Percentiles rank a stretch among this genome's conserved stretches.
phyloP scores from a whole-genome alignment of 2,113 vertebrate species.

The Neopipo cinnamomea region DNA sequence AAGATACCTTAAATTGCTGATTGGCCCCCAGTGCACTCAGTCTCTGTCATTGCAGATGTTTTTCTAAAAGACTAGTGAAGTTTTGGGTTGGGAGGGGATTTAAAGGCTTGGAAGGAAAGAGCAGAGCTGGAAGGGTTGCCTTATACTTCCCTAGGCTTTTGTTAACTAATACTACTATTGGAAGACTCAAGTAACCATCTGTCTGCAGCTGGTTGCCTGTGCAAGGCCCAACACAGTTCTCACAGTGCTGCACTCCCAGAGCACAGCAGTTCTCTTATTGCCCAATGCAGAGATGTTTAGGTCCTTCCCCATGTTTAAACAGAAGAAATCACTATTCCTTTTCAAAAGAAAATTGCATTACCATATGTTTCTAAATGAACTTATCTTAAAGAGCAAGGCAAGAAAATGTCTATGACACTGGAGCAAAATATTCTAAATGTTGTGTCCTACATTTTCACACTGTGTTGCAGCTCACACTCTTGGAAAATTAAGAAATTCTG shows the following conservation, averaged over 20 bases:
- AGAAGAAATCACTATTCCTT: neutral
- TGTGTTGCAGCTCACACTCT: neutral
- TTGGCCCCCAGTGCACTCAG: neutral
- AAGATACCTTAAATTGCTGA: neutral
- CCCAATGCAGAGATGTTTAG: rapidly evolving
- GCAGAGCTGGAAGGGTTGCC: neutral
- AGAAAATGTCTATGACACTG: rapidly evolving
- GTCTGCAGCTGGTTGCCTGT: neutral
- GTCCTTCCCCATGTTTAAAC: neutral
- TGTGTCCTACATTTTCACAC: neutral
- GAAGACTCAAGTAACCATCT: neutral
- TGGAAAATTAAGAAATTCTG: neutral
- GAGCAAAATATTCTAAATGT: neutral
- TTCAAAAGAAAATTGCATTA: neutral
- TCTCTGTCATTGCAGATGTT: neutral
- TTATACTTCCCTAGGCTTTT: neutral
- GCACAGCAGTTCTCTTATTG: neutral
- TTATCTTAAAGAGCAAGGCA: neutral
- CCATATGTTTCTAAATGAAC: neutral
- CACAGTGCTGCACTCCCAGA: neutral
- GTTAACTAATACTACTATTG: too few relatives aligned
- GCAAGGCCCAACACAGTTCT: neutral
- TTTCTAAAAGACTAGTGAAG: neutral
- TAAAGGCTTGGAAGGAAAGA: neutral
- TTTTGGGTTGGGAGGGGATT: neutral